These are phyloP conservation scores for Coptodon rendalli DNA, from an alignment of 2,113 vertebrate genomes.

Conservation along the genomic window DNA sequence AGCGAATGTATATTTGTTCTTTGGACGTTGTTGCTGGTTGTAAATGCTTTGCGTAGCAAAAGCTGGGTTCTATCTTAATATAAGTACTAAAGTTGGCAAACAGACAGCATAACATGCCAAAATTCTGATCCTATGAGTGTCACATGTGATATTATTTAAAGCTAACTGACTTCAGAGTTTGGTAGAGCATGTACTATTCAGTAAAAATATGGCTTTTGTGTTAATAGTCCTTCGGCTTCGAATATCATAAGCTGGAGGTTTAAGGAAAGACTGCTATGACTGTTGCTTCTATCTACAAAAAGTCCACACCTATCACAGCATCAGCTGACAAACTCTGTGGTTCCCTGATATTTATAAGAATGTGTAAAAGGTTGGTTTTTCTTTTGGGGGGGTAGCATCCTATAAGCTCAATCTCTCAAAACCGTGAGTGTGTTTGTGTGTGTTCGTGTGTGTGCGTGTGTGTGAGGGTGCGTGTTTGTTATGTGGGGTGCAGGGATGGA, in stretches of 20 bases:
- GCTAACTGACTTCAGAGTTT: not conserved
- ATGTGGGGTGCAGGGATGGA: not conserved
- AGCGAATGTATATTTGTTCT: not conserved
- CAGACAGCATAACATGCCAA: not conserved
- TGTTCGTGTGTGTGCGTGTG: not conserved
- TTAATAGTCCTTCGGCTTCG: not conserved
- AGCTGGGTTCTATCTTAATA: not conserved
- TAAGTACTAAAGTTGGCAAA: not conserved
- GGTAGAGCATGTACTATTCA: not conserved
- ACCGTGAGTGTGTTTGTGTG: not conserved
- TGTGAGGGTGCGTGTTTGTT: not conserved
- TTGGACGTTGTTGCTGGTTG: slow-evolving; percentile 9
- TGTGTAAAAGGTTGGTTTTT: not conserved
- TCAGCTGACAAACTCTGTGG: slow-evolving; percentile 21
- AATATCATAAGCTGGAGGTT: not conserved
- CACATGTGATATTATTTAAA: not conserved
- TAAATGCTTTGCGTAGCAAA: not conserved
- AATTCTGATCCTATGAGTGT: not conserved
- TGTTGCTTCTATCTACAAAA: slow-evolving; percentile 1
- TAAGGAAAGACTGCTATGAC: slow-evolving; percentile 1
- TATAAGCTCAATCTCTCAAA: not conserved
- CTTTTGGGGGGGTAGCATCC: not conserved
- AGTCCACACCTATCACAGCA: slow-evolving; percentile 22
- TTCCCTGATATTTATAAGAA: slow-evolving; percentile 37
- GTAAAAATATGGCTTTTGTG: slow-evolving; percentile 31